These are phyloP conservation scores for Bombus waltoni DNA, from an alignment of 1,140 invertebrate genomes.

Conservation along the genomic window DNA sequence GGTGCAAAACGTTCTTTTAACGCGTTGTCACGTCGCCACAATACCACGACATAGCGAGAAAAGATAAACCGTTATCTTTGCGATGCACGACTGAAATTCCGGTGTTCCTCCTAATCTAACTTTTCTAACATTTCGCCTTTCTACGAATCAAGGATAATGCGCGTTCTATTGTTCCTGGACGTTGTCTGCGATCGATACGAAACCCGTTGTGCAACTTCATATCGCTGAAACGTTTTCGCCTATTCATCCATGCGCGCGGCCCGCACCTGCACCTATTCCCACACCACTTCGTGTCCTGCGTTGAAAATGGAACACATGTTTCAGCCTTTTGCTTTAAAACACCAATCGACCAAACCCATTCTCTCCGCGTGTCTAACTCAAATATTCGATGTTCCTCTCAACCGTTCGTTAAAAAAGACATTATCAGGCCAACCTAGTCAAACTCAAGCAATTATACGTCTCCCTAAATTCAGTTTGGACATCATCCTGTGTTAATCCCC, in stretches of 20 bases:
- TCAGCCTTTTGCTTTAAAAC: background rate
- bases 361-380: background rate
- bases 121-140: background rate
- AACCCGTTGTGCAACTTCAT: conserved; percentile 4
- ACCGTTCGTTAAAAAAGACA: background rate
- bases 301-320: background rate
- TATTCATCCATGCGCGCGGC: background rate
- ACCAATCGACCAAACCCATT: background rate
- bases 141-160: conserved; percentile 10
- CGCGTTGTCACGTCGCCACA: background rate
- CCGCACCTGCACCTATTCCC: background rate
- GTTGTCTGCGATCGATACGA: conserved; percentile 18
- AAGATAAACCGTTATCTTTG: conserved; percentile 3
- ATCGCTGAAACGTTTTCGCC: background rate
- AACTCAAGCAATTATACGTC: background rate
- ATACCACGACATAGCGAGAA: background rate
- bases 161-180: conserved; percentile 27
- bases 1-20: conserved; percentile 13
- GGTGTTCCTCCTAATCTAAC: background rate
- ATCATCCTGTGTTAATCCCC: background rate
- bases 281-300: background rate
- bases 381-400: background rate
- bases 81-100: conserved; percentile 22
- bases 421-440: background rate
- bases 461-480: background rate